Evolutionary conservation across 2,888 invertebrate species (phyloP), one percentile per base, ranked within the genome.

Genomic region (Phaedon cochleariae): DNA sequence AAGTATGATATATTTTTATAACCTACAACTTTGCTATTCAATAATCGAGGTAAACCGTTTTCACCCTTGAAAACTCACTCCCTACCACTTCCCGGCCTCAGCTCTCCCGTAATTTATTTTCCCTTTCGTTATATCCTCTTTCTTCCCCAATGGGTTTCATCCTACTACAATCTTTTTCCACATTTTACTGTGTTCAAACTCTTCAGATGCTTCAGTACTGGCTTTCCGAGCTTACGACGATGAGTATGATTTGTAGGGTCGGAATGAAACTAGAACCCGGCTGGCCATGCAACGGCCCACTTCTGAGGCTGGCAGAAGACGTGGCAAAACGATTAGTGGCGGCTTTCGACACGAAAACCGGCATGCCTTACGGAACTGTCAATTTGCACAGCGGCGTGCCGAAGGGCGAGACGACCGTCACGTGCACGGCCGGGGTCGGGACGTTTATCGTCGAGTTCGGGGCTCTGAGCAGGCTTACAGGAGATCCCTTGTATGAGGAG

Each of bases 341-440:
- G 26, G 95, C 95, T 0, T 96, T 96, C 82, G 93, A 95, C 77
- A 95, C 94, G 0, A 90, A 90, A 29, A 94, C 95, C 9, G 97
- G 97, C 1, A 98, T 98, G 97, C 98, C 98, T 0, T 98, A 96
- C 84, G 99, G 99, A 6, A 99, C 99, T 0, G 96, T 97, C 0
- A 97, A 97, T 82, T 85, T 99, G 34, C 87, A 90, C 59, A 87
- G 93, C 79, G 98, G 98, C 0, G 95, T 99, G 0, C 98, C 98
- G 0, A 87, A 88, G 31, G 95, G 94, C 7, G 99, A 99, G 85
- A 99, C 99, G 0, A 92, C 96, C 37, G 90, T 99, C 0, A 99
- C 98, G 0, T 98, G 98, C 80, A 98, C 98, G 0, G 99, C 99
- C 12, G 97, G 98, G 1, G 95, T 98, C 45, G 98, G 98, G 0